These are phyloP conservation scores for Cordilura impudica DNA, from an alignment of 2,888 invertebrate genomes.

Conservation along the genomic window DNA sequence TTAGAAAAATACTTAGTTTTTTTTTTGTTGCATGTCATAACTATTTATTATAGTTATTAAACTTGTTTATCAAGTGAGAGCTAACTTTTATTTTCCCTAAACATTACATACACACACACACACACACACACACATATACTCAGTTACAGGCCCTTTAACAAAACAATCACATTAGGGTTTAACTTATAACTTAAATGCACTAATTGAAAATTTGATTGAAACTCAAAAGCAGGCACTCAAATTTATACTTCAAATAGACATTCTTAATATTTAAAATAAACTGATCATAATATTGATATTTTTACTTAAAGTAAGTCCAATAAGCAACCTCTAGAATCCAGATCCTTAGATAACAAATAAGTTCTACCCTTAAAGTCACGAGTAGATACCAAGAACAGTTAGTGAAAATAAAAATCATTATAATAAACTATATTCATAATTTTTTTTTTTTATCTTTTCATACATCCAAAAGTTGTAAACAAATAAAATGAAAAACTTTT, in stretches of 20 bases:
- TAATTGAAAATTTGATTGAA: too few species aligned
- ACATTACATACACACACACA: neutral
- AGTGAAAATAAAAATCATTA: slow-evolving; percentile 62
- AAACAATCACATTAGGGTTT: neutral
- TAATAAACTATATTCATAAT: slow-evolving; percentile 65
- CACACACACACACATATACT: slow-evolving; percentile 53
- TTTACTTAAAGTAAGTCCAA: too few species aligned
- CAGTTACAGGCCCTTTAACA: slow-evolving; percentile 33
- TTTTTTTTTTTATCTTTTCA: slow-evolving; percentile 68
- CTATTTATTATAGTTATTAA: slow-evolving; percentile 61
- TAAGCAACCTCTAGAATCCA: too few species aligned
- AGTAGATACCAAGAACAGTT: too few species aligned
- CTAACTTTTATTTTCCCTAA: slow-evolving; percentile 46
- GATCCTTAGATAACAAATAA: too few species aligned
- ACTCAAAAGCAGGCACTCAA: too few species aligned
- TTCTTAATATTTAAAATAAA: too few species aligned
- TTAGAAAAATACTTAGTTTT: neutral
- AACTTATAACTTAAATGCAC: too few species aligned
- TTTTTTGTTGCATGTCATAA: slow-evolving; percentile 46
- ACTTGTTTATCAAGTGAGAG: slow-evolving; percentile 61
- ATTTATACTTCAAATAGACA: too few species aligned
- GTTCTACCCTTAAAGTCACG: too few species aligned
- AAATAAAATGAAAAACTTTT: slow-evolving; percentile 4
- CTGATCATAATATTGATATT: too few species aligned
- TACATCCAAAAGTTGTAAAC: slow-evolving; percentile 45